Percentiles rank a stretch among this genome's conserved stretches.
These are phyloP conservation scores for Pocillopora grandis DNA, from an alignment of 92 coral and sea anemone species.

Conservation along the genomic window DNA sequence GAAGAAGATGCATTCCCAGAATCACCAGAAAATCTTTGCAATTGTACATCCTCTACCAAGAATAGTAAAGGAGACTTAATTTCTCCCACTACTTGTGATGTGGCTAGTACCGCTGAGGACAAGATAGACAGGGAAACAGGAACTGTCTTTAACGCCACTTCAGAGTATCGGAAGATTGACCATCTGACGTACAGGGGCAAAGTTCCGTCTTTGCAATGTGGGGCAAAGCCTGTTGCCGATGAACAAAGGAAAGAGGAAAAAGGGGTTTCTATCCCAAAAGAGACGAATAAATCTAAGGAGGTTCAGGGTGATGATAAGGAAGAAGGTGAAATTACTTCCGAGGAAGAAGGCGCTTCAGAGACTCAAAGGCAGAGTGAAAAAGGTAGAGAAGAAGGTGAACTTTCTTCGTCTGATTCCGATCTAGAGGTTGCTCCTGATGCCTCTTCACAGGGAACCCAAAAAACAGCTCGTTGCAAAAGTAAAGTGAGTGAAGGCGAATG, in stretches of 20 bases:
- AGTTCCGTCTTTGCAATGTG: not conserved
- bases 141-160: not conserved
- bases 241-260: not conserved
- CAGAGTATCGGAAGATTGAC: not conserved
- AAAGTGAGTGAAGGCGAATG: not conserved
- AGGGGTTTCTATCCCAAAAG: not conserved
- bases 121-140: not conserved
- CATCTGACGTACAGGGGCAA: not conserved
- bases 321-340: conserved; percentile 82
- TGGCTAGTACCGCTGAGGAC: not conserved
- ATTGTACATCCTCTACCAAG: not conserved
- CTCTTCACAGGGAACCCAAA: conserved; percentile 2
- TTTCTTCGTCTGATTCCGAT: conserved; percentile 57
- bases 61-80: not conserved
- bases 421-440: conserved; percentile 2
- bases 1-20: not conserved
- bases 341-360: conserved; percentile 28
- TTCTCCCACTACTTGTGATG: not conserved
- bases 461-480: not conserved
- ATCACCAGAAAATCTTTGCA: not conserved
- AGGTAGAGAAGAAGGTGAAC: conserved; percentile 62
- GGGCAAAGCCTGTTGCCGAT: not conserved
- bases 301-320: conserved; percentile 30
- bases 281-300: not conserved
- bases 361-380: not conserved